phyloP scores from a whole-genome alignment of 1,140 invertebrate genomes.

The Nixonia krombeini region DNA sequence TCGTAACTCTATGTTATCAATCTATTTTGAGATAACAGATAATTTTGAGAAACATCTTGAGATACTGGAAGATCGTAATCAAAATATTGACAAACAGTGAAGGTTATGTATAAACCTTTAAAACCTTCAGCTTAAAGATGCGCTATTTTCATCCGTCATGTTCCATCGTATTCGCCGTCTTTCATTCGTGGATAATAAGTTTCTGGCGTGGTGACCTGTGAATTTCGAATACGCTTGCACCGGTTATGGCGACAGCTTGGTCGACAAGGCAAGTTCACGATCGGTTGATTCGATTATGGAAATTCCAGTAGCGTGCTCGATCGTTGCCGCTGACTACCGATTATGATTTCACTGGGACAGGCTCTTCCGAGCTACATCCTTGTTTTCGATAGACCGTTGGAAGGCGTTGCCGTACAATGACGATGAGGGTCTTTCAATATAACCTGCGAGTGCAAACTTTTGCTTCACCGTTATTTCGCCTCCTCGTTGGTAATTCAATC shows the following conservation, averaged over 20 bases:
- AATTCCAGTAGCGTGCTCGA: conserved; percentile 58
- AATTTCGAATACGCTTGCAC: conserved; percentile 65
- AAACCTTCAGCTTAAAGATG: too few relatives aligned
- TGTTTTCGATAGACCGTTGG: conserved; percentile 30
- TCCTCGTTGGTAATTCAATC: conserved; percentile 32
- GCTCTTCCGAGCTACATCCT: conserved; percentile 21
- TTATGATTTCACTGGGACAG: conserved; percentile 44
- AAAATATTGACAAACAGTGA: too few relatives aligned
- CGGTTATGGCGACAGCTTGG: conserved; percentile 67
- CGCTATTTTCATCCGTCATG: conserved; percentile 37
- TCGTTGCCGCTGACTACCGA: conserved; percentile 52
- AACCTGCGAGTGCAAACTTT: conserved; percentile 11
- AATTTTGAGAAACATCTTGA: too few relatives aligned
- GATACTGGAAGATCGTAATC: too few relatives aligned
- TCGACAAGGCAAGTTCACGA: conserved; percentile 64
- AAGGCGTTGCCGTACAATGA: conserved; percentile 19
- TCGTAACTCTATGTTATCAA: too few relatives aligned
- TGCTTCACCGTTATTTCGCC: conserved; percentile 35
- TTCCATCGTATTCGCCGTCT: conserved; percentile 27
- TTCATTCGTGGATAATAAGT: conserved; percentile 59
- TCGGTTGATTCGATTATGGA: conserved; percentile 65
- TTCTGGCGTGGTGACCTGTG: conserved; percentile 63
- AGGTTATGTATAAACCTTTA: too few relatives aligned
- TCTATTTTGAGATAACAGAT: too few relatives aligned
- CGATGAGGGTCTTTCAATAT: conserved; percentile 33